Evolutionary conservation across 1,140 invertebrate species (phyloP).

Genomic region (Belonocnema kinseyi): DNA sequence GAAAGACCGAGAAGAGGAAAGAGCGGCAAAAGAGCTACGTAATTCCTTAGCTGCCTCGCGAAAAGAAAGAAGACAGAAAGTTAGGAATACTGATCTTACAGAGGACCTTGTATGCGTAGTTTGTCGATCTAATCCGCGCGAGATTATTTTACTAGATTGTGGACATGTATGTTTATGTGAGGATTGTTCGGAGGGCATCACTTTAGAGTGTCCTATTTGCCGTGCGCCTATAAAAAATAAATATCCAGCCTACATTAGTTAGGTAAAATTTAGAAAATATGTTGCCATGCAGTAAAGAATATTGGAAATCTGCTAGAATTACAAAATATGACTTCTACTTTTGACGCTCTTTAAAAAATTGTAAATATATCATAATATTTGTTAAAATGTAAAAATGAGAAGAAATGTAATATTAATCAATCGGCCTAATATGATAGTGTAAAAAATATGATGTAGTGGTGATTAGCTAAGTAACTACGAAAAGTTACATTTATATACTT

Average conservation of each 20-base stretch:
- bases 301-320: neutral
- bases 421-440: too few species aligned
- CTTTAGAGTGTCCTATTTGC: conserved; percentile 83
- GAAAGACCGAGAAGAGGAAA: conserved; percentile 76
- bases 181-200: conserved; percentile 85
- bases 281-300: neutral
- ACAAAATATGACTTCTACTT: conserved; percentile 19
- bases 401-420: too few species aligned
- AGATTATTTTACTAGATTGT: conserved; percentile 88
- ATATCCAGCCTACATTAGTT: conserved; percentile 82
- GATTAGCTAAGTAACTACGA: too few species aligned
- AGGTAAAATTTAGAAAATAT: conserved; percentile 34
- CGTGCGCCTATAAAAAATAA: conserved; percentile 80
- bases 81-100: conserved; percentile 78
- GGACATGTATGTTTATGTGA: conserved; percentile 90
- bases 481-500: too few species aligned
- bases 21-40: conserved; percentile 77
- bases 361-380: too few species aligned
- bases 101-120: conserved; percentile 85
- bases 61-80: conserved; percentile 79
- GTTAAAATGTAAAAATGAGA: too few species aligned
- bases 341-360: neutral
- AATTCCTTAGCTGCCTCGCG: conserved; percentile 79
- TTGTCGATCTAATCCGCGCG: conserved; percentile 85
- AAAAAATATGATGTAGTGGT: too few species aligned